Conservation (phyloP, 2,797 vertebrate genomes). For the Onychomys arenicola region DNA sequence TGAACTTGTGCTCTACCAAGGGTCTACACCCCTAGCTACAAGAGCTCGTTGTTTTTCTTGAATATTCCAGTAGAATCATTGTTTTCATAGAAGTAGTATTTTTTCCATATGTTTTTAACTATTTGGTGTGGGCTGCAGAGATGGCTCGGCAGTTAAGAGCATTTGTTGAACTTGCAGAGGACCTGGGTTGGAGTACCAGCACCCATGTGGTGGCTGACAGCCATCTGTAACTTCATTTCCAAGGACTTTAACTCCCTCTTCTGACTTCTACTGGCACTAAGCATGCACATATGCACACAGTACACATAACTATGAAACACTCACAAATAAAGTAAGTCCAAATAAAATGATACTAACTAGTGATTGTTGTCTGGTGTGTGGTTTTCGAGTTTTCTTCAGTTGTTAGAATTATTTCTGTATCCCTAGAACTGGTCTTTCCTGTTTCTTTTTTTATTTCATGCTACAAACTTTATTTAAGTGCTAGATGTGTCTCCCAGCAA, state of each 20-base stretch:
- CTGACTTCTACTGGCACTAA: background rate
- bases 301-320: background rate
- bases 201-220: background rate
- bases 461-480: background rate
- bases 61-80: background rate
- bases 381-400: slow-evolving; percentile 20
- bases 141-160: background rate
- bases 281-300: background rate
- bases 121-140: background rate
- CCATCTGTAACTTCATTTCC: background rate
- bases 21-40: background rate
- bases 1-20: background rate
- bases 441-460: background rate
- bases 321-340: background rate
- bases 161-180: background rate
- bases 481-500: background rate
- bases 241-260: background rate
- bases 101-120: background rate
- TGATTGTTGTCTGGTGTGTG: background rate
- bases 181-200: background rate
- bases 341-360: background rate
- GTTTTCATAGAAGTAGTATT: background rate
- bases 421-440: slow-evolving; percentile 6
- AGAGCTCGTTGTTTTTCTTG: background rate
- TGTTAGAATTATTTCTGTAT: background rate